These are phyloP conservation scores for Bucorvus abyssinicus DNA, from an alignment of 2,797 vertebrate species.

Conservation along the genomic window DNA sequence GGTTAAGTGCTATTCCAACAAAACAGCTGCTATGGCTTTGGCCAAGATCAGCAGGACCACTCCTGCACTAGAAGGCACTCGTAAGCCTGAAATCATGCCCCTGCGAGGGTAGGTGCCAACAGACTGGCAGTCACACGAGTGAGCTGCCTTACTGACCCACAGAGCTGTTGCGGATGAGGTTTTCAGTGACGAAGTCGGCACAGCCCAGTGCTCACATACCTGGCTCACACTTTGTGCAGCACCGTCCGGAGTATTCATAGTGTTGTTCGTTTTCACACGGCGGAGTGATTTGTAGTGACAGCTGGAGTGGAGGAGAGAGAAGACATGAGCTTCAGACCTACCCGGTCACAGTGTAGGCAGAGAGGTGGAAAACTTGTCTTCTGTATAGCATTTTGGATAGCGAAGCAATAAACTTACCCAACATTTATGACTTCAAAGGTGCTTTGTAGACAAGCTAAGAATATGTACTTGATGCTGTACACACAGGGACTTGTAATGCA, in stretches of 20 bases:
- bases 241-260: conserved; percentile 67
- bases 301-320: conserved; percentile 46
- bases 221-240: conserved; percentile 80
- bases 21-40: background rate
- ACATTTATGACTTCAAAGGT: background rate
- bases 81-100: background rate
- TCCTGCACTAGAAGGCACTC: background rate
- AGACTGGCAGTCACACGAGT: background rate
- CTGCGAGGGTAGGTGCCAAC: background rate
- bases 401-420: background rate
- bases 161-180: background rate
- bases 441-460: background rate
- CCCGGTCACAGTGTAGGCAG: background rate
- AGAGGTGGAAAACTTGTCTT: background rate
- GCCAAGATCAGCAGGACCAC: background rate
- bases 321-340: background rate
- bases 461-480: background rate
- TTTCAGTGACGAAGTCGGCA: background rate
- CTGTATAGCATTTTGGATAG: background rate
- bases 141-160: background rate
- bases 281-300: conserved; percentile 56
- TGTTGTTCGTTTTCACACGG: conserved; percentile 64
- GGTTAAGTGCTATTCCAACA: background rate
- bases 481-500: background rate
- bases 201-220: conserved; percentile 47